These are phyloP conservation scores for Orthosia gothica DNA, from an alignment of 2,888 invertebrate genomes.

Conservation along the genomic window DNA sequence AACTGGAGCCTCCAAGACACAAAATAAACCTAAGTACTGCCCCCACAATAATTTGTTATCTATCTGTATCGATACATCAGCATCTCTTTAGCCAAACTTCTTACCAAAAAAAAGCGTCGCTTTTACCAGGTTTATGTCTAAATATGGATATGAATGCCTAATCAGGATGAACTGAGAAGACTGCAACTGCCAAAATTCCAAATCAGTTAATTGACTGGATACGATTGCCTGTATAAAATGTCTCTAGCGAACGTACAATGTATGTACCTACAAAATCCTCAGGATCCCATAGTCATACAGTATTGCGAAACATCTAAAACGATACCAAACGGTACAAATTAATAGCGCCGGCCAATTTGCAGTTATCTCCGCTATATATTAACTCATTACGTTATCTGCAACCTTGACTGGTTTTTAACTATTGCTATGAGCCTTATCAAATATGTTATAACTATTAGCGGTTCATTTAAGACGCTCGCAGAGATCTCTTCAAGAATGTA, in stretches of 20 bases:
- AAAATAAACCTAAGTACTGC: too few species aligned
- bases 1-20: too few species aligned
- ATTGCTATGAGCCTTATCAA: constrained; percentile 68
- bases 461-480: constrained; percentile 56
- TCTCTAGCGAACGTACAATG: neutral
- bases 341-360: constrained; percentile 66
- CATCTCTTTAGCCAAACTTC: too few species aligned
- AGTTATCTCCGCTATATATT: constrained; percentile 66
- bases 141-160: too few species aligned
- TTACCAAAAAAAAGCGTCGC: too few species aligned
- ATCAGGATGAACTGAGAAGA: too few species aligned
- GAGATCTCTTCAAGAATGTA: constrained; percentile 33
- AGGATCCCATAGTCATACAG: constrained; percentile 26
- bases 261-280: neutral
- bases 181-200: too few species aligned
- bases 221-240: neutral
- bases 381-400: constrained; percentile 73
- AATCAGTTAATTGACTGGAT: neutral
- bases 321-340: constrained; percentile 64
- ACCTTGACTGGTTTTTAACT: constrained; percentile 71
- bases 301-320: constrained; percentile 51
- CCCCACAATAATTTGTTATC: too few species aligned
- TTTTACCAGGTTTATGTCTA: neutral
- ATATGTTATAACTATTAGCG: constrained; percentile 52
- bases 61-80: too few species aligned